Evolutionary conservation across 2,113 vertebrate species (phyloP).

Genomic region (Meleagris gallopavo): DNA sequence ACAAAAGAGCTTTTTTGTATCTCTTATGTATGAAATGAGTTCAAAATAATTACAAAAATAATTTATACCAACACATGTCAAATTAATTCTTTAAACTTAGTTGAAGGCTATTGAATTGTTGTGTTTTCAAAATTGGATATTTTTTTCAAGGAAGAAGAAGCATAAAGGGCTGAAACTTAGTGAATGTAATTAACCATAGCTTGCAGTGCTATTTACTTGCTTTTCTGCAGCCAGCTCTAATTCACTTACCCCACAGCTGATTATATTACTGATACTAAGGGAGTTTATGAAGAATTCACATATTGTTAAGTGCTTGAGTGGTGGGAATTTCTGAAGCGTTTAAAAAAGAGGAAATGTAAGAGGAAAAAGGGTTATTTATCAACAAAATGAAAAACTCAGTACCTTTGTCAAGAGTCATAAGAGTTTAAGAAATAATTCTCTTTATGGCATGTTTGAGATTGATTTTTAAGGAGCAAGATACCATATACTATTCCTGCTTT

Average conservation of each 20-base stretch:
- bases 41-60: conserved; percentile 8
- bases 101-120: conserved; percentile 15
- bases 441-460: background rate
- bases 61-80: background rate
- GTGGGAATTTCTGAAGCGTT: background rate
- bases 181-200: conserved; percentile 22
- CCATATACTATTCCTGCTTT: background rate
- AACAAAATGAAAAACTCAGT: background rate
- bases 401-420: background rate
- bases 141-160: background rate
- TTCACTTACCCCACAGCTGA: conserved; percentile 13
- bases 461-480: background rate
- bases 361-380: background rate
- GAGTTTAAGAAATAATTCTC: conserved; percentile 13
- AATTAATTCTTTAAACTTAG: conserved; percentile 6
- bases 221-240: conserved; percentile 14
- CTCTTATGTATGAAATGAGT: background rate
- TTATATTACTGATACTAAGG: background rate
- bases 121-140: background rate
- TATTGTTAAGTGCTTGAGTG: conserved; percentile 1
- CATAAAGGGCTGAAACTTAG: background rate
- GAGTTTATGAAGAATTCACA: background rate
- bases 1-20: background rate
- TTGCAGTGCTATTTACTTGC: conserved; percentile 3
- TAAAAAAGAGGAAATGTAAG: background rate